Evolutionary conservation across 2,113 vertebrate genomes (phyloP), one percentile per base, ranked within the genome.

Genomic region (Dinomys branickii): DNA sequence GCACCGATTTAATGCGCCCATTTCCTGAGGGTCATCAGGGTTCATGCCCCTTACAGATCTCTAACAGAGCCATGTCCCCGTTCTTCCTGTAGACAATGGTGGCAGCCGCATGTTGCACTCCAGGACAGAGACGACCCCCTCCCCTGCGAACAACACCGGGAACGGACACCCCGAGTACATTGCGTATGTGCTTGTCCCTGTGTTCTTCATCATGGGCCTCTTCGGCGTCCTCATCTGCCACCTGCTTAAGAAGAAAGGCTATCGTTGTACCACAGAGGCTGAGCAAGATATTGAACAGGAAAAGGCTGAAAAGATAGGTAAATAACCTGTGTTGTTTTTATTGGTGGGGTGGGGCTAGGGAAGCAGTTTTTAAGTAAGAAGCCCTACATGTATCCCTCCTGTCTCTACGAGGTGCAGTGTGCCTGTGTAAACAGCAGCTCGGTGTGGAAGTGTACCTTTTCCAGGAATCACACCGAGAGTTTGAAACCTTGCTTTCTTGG

Each of bases 181-280:
- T 0, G 99, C 99, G 0, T 99, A 99, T 75, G 98, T 97, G 0
- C 97, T 99, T 91, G 99, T 99, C 97, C 99, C 99, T 0, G 93
- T 99, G 75, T 99, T 99, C 98, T 99, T 99, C 98, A 98, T 99
- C 69, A 99, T 99, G 98, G 99, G 99, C 52, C 99, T 99, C 41
- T 93, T 99, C 52, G 99, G 99, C 0, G 98, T 99, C 89, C 97
- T 99, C 47, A 99, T 99, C 98, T 99, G 99, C 95, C 99, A 99
- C 90, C 94, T 99, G 87, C 98, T 99, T 85, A 99, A 99, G 98
- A 99, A 98, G 97, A 99, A 99, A 96, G 99, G 99, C 69, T 99
- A 99, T 97, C 99, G 99, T 33, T 99, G 99, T 98, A 99, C 99
- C 41, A 99, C 99, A 0, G 99, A 99, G 91, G 98, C 99, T 0